Evolutionary conservation across 1,140 invertebrate genomes (phyloP).

Genomic region (Anoplophora glabripennis): DNA sequence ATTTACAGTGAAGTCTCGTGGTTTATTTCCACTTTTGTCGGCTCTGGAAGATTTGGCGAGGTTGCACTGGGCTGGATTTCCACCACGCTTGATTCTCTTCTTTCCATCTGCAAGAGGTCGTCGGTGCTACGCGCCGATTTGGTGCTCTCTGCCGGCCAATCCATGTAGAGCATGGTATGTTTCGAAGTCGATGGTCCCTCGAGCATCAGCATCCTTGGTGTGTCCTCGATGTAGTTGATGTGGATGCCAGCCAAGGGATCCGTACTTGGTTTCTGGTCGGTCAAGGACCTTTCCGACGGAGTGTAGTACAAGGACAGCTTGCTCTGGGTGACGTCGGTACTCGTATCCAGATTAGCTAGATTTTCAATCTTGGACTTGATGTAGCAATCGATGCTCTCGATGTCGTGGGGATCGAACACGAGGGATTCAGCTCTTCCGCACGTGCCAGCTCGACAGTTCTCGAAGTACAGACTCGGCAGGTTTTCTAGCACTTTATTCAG

Average conservation of each 20-base stretch:
- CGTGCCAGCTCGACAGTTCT: constrained; percentile 85
- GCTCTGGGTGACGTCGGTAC: constrained; percentile 59
- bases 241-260: constrained; percentile 37
- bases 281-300: constrained; percentile 61
- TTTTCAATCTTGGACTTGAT: constrained; percentile 63
- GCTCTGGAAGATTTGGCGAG: neutral
- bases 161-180: constrained; percentile 13
- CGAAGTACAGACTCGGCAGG: constrained; percentile 87
- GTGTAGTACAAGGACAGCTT: constrained; percentile 75
- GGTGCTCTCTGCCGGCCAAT: neutral
- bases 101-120: neutral
- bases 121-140: constrained; percentile 1
- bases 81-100: neutral
- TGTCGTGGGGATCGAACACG: constrained; percentile 65
- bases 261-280: constrained; percentile 29
- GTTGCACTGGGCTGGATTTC: neutral
- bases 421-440: constrained; percentile 77
- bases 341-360: constrained; percentile 45
- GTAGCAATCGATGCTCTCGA: constrained; percentile 61
- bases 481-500: constrained; percentile 92
- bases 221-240: constrained; percentile 45
- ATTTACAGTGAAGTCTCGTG: constrained; percentile 26
- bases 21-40: constrained; percentile 4
- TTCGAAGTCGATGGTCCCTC: constrained; percentile 29
- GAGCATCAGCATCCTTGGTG: constrained; percentile 24